phyloP scores from a whole-genome alignment of 2,113 vertebrate species.

The Leptobrachium leishanense region DNA sequence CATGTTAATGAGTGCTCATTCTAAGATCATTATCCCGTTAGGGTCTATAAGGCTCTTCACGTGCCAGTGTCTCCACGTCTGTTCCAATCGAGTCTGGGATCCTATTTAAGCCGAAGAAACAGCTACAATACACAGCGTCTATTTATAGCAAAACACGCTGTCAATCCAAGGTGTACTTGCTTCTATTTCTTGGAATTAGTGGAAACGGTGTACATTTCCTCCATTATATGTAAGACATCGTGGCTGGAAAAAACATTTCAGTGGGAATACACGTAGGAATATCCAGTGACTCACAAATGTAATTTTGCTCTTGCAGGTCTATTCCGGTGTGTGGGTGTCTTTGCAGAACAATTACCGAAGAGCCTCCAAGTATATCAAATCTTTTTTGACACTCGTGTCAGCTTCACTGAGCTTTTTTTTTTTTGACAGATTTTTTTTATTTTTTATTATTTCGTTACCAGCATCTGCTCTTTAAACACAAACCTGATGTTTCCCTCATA shows the following conservation, averaged over 20 bases:
- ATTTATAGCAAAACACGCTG: conserved; percentile 23
- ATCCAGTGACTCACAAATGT: conserved; percentile 66
- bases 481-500: conserved; percentile 56
- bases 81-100: conserved; percentile 13
- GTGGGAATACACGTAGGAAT: conserved; percentile 59
- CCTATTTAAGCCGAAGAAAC: not conserved
- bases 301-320: conserved; percentile 71
- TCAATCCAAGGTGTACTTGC: conserved; percentile 21
- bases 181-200: conserved; percentile 39
- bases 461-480: conserved; percentile 64
- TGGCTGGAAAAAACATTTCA: conserved; percentile 57
- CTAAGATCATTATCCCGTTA: not conserved
- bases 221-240: conserved; percentile 46
- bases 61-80: not conserved
- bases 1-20: conserved; percentile 2
- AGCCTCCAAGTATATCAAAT: conserved; percentile 68
- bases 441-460: conserved; percentile 59
- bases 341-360: conserved; percentile 71
- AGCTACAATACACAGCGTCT: conserved; percentile 5
- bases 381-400: conserved; percentile 74
- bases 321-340: conserved; percentile 69
- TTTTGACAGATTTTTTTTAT: conserved; percentile 54
- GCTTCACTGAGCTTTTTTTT: conserved; percentile 66
- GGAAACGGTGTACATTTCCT: conserved; percentile 40
- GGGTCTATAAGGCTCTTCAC: not conserved